Conservation (phyloP, 1,140 invertebrate genomes). For the Probaryconus sp. region DNA sequence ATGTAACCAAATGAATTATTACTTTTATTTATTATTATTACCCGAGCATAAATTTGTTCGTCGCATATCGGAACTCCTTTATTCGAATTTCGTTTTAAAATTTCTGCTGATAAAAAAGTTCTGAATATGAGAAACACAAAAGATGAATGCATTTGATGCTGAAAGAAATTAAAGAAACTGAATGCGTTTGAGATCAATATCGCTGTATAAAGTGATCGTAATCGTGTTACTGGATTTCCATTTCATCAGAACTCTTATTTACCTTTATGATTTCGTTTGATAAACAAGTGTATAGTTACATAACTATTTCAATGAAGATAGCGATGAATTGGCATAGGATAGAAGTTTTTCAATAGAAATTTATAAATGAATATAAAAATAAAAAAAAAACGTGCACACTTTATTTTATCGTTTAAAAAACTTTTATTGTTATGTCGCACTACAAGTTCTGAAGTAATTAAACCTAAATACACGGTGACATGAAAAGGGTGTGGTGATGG, state of each 20-base stretch:
- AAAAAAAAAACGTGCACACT: no score
- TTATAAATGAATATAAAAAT: no score
- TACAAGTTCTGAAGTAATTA: slow-evolving; percentile 35
- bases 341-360: no score
- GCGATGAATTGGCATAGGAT: no score
- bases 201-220: slow-evolving; percentile 15
- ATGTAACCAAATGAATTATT: no score
- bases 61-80: no score
- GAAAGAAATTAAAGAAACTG: slow-evolving; percentile 27
- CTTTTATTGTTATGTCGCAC: slow-evolving; percentile 12
- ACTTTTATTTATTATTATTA: no score
- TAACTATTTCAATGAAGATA: no score
- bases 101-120: no score
- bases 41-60: no score
- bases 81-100: no score
- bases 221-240: slow-evolving; percentile 22
- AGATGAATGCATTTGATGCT: slow-evolving; percentile 7
- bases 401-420: not conserved
- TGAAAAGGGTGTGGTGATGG: slow-evolving; percentile 63
- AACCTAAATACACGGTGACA: slow-evolving; percentile 34
- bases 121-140: not conserved
- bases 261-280: not conserved
- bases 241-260: slow-evolving; percentile 7
- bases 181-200: no score
- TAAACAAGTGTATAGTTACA: slow-evolving; percentile 3